A percentile compares a stretch with the other conserved stretches of the same genome.
Conservation (phyloP, 2,888 invertebrate genomes). For the Hydriomena furcata region DNA sequence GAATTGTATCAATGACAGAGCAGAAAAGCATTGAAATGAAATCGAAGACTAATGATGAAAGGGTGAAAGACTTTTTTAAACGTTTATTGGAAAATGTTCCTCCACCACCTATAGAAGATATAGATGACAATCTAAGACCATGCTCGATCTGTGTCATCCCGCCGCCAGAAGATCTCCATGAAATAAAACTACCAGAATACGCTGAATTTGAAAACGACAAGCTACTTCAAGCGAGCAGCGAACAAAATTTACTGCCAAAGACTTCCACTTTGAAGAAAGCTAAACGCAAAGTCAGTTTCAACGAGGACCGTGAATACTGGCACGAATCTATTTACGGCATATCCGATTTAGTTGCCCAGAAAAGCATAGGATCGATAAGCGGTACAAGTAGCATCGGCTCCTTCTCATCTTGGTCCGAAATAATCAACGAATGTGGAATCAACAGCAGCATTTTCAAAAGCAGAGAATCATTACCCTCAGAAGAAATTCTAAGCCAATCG, state of each 20-base stretch:
- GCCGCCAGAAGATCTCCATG: conserved; percentile 45
- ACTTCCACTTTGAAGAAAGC: conserved; percentile 65
- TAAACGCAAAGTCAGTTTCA: conserved; percentile 55
- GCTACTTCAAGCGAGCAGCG: conserved; percentile 42
- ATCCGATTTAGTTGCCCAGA: conserved; percentile 46
- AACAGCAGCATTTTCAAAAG: conserved; percentile 48
- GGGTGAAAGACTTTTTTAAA: conserved; percentile 59
- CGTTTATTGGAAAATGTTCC: conserved; percentile 63
- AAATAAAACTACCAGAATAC: conserved; percentile 62
- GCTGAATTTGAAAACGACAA: conserved; percentile 61
- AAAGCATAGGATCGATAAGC: conserved; percentile 23
- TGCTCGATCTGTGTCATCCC: conserved; percentile 35
- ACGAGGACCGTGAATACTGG: conserved; percentile 58
- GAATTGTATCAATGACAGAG: conserved; percentile 46
- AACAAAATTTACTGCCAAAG: conserved; percentile 40
- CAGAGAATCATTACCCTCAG: conserved; percentile 45
- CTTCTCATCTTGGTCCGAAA: conserved; percentile 64
- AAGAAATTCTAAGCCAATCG: conserved; percentile 60
- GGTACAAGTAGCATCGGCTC: conserved; percentile 40
- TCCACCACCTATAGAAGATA: conserved; percentile 62
- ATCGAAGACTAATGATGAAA: conserved; percentile 50
- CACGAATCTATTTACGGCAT: conserved; percentile 70
- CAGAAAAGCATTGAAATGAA: conserved; percentile 20
- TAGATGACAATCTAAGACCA: conserved; percentile 25
- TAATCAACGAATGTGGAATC: conserved; percentile 55